Conservation (phyloP, 2,888 invertebrate species). For the Trileptium ribeirensis region DNA sequence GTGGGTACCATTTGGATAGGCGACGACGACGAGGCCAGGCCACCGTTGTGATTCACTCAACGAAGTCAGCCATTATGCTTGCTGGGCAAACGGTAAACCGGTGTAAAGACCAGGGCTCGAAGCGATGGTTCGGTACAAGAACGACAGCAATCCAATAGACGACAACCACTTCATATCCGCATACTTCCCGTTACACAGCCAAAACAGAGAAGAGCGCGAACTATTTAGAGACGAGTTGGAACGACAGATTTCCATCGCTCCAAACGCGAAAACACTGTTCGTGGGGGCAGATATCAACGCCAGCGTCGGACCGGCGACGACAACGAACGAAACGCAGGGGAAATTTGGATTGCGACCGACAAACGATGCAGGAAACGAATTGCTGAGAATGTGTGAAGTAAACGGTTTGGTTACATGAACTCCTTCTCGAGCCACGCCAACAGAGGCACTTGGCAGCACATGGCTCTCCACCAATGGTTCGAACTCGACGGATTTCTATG, state of each 20-base stretch:
- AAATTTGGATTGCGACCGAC: no score
- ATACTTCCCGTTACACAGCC: neutral
- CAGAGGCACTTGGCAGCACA: neutral
- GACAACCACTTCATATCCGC: neutral
- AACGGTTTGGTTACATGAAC: neutral
- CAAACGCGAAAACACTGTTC: neutral
- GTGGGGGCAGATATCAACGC: neutral
- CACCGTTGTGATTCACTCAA: neutral
- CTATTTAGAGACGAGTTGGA: neutral
- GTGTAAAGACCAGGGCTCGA: neutral
- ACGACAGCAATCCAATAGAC: neutral
- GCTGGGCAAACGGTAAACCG: neutral
- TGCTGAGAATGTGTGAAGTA: no score
- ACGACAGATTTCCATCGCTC: neutral
- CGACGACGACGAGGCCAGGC: neutral
- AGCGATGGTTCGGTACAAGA: neutral
- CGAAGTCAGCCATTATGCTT: neutral
- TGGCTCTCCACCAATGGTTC: neutral
- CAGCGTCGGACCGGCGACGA: neutral
- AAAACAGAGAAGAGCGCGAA: neutral
- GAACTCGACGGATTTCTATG: neutral
- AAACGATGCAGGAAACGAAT: no score
- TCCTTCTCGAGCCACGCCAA: no score
- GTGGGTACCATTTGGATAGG: neutral
- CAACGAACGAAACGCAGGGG: neutral